Conservation (phyloP, 2,888 invertebrate genomes). For the Cantharis rustica region DNA sequence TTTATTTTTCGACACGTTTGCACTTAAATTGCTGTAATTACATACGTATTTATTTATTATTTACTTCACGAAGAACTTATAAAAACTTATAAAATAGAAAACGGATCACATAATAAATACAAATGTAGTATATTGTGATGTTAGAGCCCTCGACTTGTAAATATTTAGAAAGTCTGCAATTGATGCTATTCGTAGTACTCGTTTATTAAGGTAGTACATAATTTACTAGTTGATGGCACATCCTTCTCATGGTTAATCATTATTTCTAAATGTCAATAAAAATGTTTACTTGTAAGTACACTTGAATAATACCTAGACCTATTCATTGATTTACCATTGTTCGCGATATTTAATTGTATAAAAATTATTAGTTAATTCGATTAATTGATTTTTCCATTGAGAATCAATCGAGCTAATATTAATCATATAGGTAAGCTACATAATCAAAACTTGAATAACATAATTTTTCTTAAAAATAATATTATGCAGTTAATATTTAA, state of each 20-base stretch:
- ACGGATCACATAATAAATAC: no score
- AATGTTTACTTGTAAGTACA: neutral
- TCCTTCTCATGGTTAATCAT: conserved; percentile 1
- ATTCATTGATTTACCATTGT: neutral
- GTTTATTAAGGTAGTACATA: neutral
- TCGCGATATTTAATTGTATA: neutral
- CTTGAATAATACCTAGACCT: neutral
- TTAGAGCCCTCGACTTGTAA: neutral
- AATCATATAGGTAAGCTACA: neutral
- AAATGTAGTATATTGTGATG: neutral
- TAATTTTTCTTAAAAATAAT: no score
- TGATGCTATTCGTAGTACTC: neutral
- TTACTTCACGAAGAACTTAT: no score
- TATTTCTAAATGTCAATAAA: neutral
- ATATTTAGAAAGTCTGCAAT: neutral
- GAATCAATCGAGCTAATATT: neutral
- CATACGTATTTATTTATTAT: no score
- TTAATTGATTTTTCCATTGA: neutral
- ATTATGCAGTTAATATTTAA: no score
- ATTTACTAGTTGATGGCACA: conserved; percentile 2
- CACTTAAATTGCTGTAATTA: no score
- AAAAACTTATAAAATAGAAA: no score
- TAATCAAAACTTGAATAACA: neutral
- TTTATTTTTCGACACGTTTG: no score
- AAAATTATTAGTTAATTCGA: neutral